Evolutionary conservation across 1,140 invertebrate genomes (phyloP).

Genomic region (Drosophila willistoni): DNA sequence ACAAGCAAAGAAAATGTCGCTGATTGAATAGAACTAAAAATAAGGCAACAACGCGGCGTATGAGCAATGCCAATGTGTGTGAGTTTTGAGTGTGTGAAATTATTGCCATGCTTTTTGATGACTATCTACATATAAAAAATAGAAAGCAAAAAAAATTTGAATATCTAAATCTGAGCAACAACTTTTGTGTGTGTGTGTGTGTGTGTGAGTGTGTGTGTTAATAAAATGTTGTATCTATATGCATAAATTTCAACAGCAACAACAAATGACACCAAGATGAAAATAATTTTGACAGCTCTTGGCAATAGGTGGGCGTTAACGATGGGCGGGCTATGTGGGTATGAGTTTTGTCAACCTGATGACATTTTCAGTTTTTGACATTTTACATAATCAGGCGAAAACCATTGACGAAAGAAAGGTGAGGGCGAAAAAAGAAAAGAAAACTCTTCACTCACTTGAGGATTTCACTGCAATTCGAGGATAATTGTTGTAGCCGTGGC

Average conservation of each 20-base stretch:
- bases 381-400: constrained; percentile 70
- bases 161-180: constrained; percentile 37
- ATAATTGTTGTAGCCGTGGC: constrained; percentile 55
- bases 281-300: constrained; percentile 71
- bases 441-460: constrained; percentile 62
- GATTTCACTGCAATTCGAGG: constrained; percentile 48
- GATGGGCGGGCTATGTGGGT: constrained; percentile 9
- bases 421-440: constrained; percentile 17
- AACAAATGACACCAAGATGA: constrained; percentile 42
- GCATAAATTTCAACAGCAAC: constrained; percentile 50
- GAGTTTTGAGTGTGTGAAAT: constrained; percentile 35
- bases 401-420: background rate
- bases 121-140: constrained; percentile 45
- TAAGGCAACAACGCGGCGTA: constrained; percentile 68
- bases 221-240: constrained; percentile 52
- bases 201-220: constrained; percentile 54
- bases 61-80: constrained; percentile 60
- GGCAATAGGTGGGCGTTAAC: constrained; percentile 16
- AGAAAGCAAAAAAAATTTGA: background rate
- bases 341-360: constrained; percentile 51
- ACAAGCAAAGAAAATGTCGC: constrained; percentile 64
- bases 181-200: constrained; percentile 52
- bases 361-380: constrained; percentile 61
- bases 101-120: constrained; percentile 54
- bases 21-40: constrained; percentile 80